These are phyloP conservation scores for Thysanoteuthis rhombus DNA, from an alignment of 2,888 invertebrate species.

Conservation along the genomic window DNA sequence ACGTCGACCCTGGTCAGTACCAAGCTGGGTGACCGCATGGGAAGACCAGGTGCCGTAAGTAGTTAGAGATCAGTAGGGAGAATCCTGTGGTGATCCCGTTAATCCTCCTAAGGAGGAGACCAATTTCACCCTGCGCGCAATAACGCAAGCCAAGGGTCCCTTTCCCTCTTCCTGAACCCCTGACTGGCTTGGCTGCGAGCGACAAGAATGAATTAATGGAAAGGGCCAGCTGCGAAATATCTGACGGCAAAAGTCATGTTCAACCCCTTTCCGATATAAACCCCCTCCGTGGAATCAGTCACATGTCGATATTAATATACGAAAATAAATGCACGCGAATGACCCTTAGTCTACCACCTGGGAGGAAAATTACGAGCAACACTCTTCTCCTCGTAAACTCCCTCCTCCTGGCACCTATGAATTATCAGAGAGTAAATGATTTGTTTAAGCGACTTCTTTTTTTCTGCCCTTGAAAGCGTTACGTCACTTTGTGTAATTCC, in stretches of 20 bases:
- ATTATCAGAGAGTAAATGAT: neutral
- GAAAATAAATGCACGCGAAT: neutral
- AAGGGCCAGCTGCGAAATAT: neutral
- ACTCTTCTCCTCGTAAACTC: neutral
- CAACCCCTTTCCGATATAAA: neutral
- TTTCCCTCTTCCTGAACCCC: no score
- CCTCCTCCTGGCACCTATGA: neutral
- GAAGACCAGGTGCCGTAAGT: no score
- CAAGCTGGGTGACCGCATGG: no score
- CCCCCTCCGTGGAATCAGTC: neutral
- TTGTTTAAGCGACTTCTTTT: neutral
- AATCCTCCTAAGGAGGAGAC: no score
- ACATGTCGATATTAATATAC: neutral
- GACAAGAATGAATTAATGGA: no score
- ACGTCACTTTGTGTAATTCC: neutral
- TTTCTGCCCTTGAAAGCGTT: neutral
- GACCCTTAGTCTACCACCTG: neutral
- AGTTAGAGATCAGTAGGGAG: no score
- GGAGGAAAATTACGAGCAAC: neutral
- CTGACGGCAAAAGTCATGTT: neutral
- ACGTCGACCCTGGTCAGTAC: no score
- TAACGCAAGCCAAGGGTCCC: no score
- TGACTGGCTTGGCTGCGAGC: no score
- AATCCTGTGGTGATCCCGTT: no score
- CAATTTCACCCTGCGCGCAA: no score